phyloP scores from a whole-genome alignment of 1,140 invertebrate genomes.

The Samia ricini region DNA sequence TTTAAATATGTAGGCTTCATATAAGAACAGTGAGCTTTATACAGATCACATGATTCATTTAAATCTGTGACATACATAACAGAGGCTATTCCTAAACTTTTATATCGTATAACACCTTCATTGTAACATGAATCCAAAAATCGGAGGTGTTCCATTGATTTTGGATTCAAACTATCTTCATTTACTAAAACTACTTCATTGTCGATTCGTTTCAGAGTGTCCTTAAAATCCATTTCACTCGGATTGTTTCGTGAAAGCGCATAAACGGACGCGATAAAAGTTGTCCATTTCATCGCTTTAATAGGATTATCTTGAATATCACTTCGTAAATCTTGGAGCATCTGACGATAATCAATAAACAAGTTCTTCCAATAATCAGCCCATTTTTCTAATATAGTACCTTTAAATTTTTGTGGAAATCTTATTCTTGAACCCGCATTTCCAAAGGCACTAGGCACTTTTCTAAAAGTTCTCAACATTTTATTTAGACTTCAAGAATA shows the following conservation, averaged over 20 bases:
- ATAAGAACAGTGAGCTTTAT: constrained; percentile 85
- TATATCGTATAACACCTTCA: constrained; percentile 81
- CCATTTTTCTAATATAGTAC: constrained; percentile 82
- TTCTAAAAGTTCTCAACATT: constrained; percentile 7
- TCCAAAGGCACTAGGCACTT: constrained; percentile 23
- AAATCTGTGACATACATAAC: constrained; percentile 87
- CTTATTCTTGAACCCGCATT: constrained; percentile 44
- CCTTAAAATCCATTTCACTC: constrained; percentile 80
- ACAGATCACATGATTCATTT: constrained; percentile 81
- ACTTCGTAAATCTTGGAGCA: constrained; percentile 76
- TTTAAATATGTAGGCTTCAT: constrained; percentile 80
- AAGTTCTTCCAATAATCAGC: constrained; percentile 81
- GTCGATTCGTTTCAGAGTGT: constrained; percentile 77
- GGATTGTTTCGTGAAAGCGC: constrained; percentile 81
- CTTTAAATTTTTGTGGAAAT: constrained; percentile 78
- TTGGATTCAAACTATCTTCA: constrained; percentile 82
- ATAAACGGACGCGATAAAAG: constrained; percentile 61
- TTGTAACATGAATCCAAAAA: constrained; percentile 82
- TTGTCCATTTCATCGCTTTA: constrained; percentile 74
- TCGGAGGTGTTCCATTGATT: constrained; percentile 81
- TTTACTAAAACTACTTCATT: constrained; percentile 84
- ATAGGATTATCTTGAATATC: constrained; percentile 78
- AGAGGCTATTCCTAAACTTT: constrained; percentile 84
- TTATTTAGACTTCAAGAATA: background rate
- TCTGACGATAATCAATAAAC: constrained; percentile 80